Conservation (phyloP, 1,140 invertebrate species). For the Zaprionus kolodkinae region DNA sequence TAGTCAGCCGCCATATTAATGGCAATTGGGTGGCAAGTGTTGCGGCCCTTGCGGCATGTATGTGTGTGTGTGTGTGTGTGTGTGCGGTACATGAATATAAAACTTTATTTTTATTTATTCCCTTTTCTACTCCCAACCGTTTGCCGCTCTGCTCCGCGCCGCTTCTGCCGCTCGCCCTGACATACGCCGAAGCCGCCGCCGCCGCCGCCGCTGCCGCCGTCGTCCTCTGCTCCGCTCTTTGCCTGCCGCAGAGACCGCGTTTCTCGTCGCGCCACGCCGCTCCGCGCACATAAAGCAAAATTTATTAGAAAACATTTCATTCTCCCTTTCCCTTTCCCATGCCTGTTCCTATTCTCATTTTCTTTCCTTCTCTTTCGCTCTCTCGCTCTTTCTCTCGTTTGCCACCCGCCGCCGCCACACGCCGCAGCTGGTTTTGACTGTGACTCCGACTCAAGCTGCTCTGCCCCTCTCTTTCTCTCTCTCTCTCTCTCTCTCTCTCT, state of each 20-base stretch:
- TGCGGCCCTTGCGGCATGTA: slow-evolving; percentile 41
- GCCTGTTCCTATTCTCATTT: slow-evolving; percentile 21
- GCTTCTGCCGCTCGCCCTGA: not conserved
- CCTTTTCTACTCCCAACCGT: slow-evolving; percentile 54
- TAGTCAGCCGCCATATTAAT: slow-evolving; percentile 81
- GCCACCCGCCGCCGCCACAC: slow-evolving; percentile 8
- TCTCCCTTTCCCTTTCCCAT: slow-evolving; percentile 61
- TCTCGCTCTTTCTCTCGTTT: not conserved
- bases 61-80: slow-evolving; percentile 42
- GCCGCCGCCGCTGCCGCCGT: not conserved
- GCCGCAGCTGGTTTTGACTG: slow-evolving; percentile 48
- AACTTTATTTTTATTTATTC: slow-evolving; percentile 83
- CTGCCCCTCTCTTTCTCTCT: slow-evolving; percentile 12
- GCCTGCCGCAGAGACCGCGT: not conserved
- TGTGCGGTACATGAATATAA: slow-evolving; percentile 79
- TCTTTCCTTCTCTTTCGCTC: slow-evolving; percentile 28
- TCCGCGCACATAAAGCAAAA: slow-evolving; percentile 81
- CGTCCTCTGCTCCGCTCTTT: slow-evolving; percentile 9
- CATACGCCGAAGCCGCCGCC: not conserved
- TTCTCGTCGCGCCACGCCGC: slow-evolving; percentile 35
- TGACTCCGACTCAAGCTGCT: slow-evolving; percentile 26
- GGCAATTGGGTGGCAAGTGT: slow-evolving; percentile 79
- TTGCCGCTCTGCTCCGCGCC: slow-evolving; percentile 43
- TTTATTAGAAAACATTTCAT: slow-evolving; percentile 83
- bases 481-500: not conserved